phyloP scores from a whole-genome alignment of 2,797 vertebrate species.

The Sebastes oblongus region DNA sequence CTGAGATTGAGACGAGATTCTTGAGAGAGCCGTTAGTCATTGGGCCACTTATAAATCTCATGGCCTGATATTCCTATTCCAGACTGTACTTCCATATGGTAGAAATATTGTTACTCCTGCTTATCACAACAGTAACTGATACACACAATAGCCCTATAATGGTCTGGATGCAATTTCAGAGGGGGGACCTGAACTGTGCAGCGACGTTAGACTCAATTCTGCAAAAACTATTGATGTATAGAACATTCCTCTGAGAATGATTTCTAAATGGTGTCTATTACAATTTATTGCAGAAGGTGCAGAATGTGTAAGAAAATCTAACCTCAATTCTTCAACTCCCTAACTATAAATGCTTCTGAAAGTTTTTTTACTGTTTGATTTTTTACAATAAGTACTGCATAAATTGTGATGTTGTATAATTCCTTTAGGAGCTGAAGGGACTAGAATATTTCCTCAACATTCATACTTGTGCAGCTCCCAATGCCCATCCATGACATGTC shows the following conservation, averaged over 20 bases:
- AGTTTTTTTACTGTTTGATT: background rate
- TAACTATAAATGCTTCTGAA: background rate
- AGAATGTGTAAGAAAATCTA: background rate
- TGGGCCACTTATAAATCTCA: conserved; percentile 16
- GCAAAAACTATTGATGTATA: background rate
- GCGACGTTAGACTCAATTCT: conserved; percentile 8
- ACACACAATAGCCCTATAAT: conserved; percentile 9
- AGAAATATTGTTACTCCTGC: conserved; percentile 20
- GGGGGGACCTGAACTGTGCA: conserved; percentile 4
- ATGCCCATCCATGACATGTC: background rate
- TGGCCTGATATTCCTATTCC: background rate
- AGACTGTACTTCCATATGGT: conserved; percentile 24
- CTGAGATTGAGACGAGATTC: background rate
- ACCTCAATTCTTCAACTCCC: background rate
- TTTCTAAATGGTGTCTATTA: conserved; percentile 14
- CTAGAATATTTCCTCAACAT: background rate
- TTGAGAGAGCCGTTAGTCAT: background rate
- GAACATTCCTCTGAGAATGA: background rate
- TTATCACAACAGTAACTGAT: conserved; percentile 53
- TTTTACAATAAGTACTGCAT: background rate
- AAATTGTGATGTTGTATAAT: background rate
- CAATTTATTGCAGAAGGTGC: conserved; percentile 12
- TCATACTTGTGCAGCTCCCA: background rate
- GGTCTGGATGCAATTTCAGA: conserved; percentile 47
- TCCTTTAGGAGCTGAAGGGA: background rate